Evolutionary conservation across 2,113 vertebrate species (phyloP).

Genomic region (Perca fluviatilis): DNA sequence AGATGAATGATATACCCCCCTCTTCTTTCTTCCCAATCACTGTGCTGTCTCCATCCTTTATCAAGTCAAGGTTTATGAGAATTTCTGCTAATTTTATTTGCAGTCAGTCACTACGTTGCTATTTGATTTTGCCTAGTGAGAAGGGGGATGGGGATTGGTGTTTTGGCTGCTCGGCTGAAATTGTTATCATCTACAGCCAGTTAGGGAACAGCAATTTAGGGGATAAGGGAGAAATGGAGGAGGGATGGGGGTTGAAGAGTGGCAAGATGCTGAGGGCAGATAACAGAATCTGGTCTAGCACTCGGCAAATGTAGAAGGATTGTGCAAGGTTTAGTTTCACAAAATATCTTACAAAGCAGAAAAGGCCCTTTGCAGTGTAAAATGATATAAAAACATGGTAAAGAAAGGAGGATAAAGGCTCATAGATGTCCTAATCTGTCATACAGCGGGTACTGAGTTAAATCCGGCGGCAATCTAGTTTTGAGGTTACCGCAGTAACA

Average conservation of each 20-base stretch:
- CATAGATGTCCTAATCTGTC: slow-evolving; percentile 38
- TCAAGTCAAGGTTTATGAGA: slow-evolving; percentile 89
- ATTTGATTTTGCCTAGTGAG: slow-evolving; percentile 76
- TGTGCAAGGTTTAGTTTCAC: slow-evolving; percentile 20
- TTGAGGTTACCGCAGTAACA: slow-evolving; percentile 42
- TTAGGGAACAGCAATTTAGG: slow-evolving; percentile 77
- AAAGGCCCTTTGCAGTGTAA: slow-evolving; percentile 30
- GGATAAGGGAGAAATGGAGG: slow-evolving; percentile 51
- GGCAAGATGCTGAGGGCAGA: slow-evolving; percentile 73
- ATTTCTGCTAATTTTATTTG: slow-evolving; percentile 88
- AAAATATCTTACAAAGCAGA: slow-evolving; percentile 39
- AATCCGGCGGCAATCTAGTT: slow-evolving; percentile 45
- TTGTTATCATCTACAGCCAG: slow-evolving; percentile 82
- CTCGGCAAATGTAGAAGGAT: slow-evolving; percentile 32
- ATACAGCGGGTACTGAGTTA: slow-evolving; percentile 44
- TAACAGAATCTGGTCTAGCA: slow-evolving; percentile 24
- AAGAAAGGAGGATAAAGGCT: slow-evolving; percentile 34
- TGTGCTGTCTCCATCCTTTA: slow-evolving; percentile 79
- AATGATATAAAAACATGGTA: slow-evolving; percentile 11
- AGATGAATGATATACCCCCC: slow-evolving; percentile 55
- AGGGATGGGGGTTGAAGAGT: slow-evolving; percentile 44
- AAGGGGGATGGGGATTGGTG: slow-evolving; percentile 24
- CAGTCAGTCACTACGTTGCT: slow-evolving; percentile 75
- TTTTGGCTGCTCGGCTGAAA: slow-evolving; percentile 75
- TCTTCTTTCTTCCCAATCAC: slow-evolving; percentile 29